phyloP scores from a whole-genome alignment of 2,797 vertebrate species.

The Coregonus suidteri region DNA sequence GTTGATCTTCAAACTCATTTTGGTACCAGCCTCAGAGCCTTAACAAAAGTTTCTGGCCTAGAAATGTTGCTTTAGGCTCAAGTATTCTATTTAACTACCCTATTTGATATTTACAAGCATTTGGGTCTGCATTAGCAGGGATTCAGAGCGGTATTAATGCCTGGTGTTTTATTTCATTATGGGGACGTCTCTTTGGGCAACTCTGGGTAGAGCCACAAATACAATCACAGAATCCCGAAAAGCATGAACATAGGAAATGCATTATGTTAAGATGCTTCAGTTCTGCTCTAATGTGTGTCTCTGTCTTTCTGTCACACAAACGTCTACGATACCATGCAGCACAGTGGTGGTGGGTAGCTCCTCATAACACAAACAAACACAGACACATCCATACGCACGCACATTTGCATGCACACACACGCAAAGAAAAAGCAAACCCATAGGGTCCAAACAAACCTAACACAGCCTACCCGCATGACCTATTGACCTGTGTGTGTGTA shows the following conservation, averaged over 20 bases:
- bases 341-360: neutral
- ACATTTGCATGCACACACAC: neutral
- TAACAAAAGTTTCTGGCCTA: neutral
- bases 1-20: neutral
- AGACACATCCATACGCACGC: neutral
- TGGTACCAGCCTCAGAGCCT: neutral
- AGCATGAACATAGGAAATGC: slow-evolving; percentile 34
- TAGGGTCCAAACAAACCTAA: neutral
- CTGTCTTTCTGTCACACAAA: slow-evolving; percentile 18
- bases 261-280: slow-evolving; percentile 44
- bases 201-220: neutral
- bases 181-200: neutral
- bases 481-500: neutral
- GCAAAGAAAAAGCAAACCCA: no score
- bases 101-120: neutral
- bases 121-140: neutral
- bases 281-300: slow-evolving; percentile 33
- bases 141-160: neutral
- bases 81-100: neutral
- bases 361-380: neutral
- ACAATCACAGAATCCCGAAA: slow-evolving; percentile 36
- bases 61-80: neutral
- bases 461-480: neutral
- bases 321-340: neutral
- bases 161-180: neutral